A percentile compares a stretch with the other conserved stretches of the same genome.
Evolutionary conservation across 2,797 vertebrate genomes (phyloP).

Genomic region (Catharus ustulatus): DNA sequence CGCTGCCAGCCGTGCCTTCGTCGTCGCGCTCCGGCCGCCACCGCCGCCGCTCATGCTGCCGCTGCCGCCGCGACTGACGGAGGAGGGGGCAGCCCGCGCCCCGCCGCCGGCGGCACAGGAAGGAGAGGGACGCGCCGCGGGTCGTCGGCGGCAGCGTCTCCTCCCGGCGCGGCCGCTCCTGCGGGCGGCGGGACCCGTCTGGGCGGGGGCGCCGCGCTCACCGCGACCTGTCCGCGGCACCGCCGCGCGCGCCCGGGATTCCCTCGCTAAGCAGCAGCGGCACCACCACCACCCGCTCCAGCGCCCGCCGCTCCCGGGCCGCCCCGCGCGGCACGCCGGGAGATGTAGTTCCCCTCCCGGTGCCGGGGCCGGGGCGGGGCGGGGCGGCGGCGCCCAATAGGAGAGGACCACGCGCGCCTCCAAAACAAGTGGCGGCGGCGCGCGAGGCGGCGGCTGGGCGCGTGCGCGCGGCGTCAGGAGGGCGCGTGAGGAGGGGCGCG

Average conservation of each 20-base stretch:
- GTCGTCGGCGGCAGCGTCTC: not conserved
- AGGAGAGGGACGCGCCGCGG: not conserved
- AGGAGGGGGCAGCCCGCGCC: not conserved
- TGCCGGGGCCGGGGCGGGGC: not conserved
- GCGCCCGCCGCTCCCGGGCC: not conserved
- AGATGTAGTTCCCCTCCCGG: not conserved
- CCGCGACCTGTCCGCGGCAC: not conserved
- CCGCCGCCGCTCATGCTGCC: not conserved
- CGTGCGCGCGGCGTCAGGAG: not conserved
- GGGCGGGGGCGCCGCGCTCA: not conserved
- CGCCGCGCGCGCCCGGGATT: not conserved
- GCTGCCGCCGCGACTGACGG: not conserved
- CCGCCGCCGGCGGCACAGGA: not conserved
- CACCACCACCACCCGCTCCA: not conserved
- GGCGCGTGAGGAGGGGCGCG: not conserved
- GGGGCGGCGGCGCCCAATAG: not conserved
- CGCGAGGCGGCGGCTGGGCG: not conserved
- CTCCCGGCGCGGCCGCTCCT: not conserved
- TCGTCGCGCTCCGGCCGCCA: not conserved
- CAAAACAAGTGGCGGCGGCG: not conserved
- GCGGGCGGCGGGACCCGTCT: not conserved
- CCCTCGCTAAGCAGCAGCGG: not conserved
- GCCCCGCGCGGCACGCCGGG: not conserved
- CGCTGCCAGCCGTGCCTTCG: conserved; percentile 1
- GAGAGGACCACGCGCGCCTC: not conserved